Evolutionary conservation across 2,888 invertebrate species (phyloP), one percentile per base, ranked within the genome.

Genomic region (Saturnia japonica): DNA sequence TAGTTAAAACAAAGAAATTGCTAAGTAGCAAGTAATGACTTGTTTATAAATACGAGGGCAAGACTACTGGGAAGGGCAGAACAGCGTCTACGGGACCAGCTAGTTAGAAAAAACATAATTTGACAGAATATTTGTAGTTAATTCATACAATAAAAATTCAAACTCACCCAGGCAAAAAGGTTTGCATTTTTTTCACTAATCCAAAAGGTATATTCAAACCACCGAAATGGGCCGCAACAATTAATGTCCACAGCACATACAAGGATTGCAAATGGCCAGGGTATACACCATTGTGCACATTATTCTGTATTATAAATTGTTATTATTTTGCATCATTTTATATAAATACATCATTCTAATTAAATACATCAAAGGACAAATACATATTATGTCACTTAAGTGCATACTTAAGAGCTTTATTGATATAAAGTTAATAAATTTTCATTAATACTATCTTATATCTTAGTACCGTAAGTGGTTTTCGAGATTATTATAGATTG

Each of bases 201-300:
- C 98, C 97, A 83, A 97, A 97, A 60, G 99, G 98, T 78, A 97
- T 96, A 88, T 96, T 96, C 81, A 96, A 95, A 25, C 97, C 97
- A 62, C 96, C 95, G 85, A 97, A 97, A 85, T 98, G 97, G 75
- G 98, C 94, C 1, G 96, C 97, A 70, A 96, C 95, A 12, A 99
- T 96, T 51, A 98, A 87, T 14, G 96, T 96, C 86, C 98, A 96
- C 43, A 98, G 96, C 60, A 98, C 94, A 94, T 98, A 97, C 72
- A 99, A 95, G 69, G 98, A 98, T 86, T 97, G 97, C 78, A 99
- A 95, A 75, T 99, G 98, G 0, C 98, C 99, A 45, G 99, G 99
- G 87, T 99, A 99, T 22, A 99, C 97, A 64, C 99, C 99, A 95
- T 98, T 99, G 86, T 97, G 96, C 74, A 99, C 95, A 86, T 98